A percentile compares a stretch with the other conserved stretches of the same genome.
Evolutionary conservation across 2,797 vertebrate species (phyloP).

Genomic region (Lagothrix lagotricha): DNA sequence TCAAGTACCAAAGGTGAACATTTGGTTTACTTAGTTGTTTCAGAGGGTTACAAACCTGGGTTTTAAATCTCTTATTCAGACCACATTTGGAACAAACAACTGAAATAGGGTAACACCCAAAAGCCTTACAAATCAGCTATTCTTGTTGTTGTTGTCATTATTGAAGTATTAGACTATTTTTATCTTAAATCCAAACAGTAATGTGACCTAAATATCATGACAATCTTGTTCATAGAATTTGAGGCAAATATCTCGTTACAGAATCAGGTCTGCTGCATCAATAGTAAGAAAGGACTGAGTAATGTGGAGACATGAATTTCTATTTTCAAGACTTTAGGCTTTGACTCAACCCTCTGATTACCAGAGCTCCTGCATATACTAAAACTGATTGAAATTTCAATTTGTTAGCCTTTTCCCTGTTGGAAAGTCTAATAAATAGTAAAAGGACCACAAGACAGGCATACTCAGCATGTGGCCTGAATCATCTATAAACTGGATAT

Average conservation of each 20-base stretch:
- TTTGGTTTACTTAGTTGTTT: neutral
- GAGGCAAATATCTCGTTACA: neutral
- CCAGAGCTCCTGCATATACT: slow-evolving; percentile 57
- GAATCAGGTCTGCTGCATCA: neutral
- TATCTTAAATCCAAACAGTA: neutral
- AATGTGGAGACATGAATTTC: slow-evolving; percentile 75
- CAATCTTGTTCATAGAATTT: neutral
- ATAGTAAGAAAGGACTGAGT: slow-evolving; percentile 63
- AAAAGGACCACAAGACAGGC: slow-evolving; percentile 47
- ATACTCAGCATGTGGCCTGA: slow-evolving; percentile 20
- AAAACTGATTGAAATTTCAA: slow-evolving; percentile 57
- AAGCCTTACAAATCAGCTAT: neutral
- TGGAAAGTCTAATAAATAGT: slow-evolving; percentile 63
- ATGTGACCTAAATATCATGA: neutral
- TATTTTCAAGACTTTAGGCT: slow-evolving; percentile 63
- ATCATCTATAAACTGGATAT: slow-evolving; percentile 41
- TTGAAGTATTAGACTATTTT: neutral
- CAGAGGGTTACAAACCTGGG: neutral
- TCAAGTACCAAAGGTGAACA: neutral
- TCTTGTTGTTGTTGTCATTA: neutral
- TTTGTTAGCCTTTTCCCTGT: slow-evolving; percentile 50
- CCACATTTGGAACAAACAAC: neutral
- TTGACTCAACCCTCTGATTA: slow-evolving; percentile 63
- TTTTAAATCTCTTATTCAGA: neutral
- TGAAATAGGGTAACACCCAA: neutral